These are phyloP conservation scores for Amphipyra berbera DNA, from an alignment of 2,888 invertebrate genomes.

Conservation along the genomic window DNA sequence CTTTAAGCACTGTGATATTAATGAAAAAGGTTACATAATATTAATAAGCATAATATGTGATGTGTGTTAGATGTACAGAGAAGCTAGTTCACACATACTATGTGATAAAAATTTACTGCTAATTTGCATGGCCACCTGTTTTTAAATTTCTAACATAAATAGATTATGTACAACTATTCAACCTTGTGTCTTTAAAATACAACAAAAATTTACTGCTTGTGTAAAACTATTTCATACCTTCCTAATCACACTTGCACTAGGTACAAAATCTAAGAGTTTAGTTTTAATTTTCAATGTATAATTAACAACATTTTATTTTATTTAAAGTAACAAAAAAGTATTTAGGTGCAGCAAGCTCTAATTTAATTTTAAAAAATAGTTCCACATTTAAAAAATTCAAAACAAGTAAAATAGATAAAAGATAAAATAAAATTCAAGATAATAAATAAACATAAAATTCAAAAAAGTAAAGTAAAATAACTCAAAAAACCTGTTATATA, in stretches of 20 bases:
- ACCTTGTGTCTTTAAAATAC: conserved; percentile 9
- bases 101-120: conserved; percentile 3
- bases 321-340: background rate
- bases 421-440: no score
- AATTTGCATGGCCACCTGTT: conserved; percentile 10
- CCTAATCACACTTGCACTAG: no score
- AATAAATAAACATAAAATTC: no score
- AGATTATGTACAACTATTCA: conserved; percentile 12
- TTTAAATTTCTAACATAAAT: conserved; percentile 13
- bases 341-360: background rate
- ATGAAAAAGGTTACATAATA: background rate
- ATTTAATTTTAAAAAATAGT: no score
- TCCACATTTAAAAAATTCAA: no score
- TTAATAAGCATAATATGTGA: conserved; percentile 34
- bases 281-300: no score
- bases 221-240: background rate
- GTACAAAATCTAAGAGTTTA: no score
- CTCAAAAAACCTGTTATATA: background rate
- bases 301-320: no score
- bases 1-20: conserved; percentile 11
- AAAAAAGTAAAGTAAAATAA: background rate
- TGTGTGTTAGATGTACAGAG: conserved; percentile 15
- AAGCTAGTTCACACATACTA: background rate
- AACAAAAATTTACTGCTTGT: conserved; percentile 3
- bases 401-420: no score